phyloP scores from a whole-genome alignment of 2,113 vertebrate species.

The Corynorhinus townsendii region DNA sequence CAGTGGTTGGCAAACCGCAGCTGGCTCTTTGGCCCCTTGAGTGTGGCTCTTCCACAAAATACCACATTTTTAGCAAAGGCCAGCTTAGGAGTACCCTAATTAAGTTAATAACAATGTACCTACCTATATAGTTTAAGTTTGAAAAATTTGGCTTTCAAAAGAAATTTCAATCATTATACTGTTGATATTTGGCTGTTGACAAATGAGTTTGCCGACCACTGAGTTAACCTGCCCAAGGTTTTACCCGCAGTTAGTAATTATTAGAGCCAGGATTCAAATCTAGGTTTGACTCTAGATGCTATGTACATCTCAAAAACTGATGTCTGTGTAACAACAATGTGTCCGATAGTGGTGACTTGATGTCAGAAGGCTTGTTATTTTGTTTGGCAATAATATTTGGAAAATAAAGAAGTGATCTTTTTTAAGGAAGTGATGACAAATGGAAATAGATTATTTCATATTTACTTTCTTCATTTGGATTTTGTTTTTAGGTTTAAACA shows the following conservation, averaged over 20 bases:
- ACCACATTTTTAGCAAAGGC: no score
- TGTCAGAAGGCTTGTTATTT: not conserved
- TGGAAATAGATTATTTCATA: not conserved
- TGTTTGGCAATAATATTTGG: not conserved
- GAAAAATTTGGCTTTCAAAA: no score
- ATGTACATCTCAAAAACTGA: not conserved
- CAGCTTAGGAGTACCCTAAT: no score
- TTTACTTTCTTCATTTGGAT: not conserved
- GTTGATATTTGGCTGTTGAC: no score
- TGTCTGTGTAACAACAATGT: not conserved
- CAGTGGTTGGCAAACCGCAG: no score
- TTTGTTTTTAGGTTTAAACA: constrained; percentile 30
- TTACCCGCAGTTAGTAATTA: not conserved
- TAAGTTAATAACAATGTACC: no score
- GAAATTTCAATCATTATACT: no score
- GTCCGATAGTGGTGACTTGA: not conserved
- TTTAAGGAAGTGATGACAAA: not conserved
- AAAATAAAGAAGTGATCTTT: not conserved
- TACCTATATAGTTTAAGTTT: no score
- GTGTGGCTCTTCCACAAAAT: no score
- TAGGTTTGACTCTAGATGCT: not conserved
- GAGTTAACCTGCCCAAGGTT: not conserved
- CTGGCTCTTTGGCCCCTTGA: no score
- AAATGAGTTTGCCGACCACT: no score
- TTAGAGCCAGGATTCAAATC: not conserved